Percentiles rank a stretch among this genome's conserved stretches.
Evolutionary conservation across 1,140 invertebrate species (phyloP).

Genomic region (Cryptotermes secundus): DNA sequence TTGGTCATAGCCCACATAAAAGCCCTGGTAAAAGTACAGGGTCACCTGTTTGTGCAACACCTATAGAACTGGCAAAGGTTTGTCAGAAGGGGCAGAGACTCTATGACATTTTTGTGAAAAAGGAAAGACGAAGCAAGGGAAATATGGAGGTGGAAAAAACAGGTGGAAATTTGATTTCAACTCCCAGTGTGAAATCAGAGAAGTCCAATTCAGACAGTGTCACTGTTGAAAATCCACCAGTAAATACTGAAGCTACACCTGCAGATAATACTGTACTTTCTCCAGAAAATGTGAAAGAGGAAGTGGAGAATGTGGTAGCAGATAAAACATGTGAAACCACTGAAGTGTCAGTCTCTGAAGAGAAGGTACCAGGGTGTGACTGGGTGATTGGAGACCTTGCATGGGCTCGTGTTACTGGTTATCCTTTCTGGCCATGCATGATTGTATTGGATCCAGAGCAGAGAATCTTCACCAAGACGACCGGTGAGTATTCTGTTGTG

Average conservation of each 20-base stretch:
- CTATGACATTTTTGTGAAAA: background rate
- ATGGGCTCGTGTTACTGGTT: constrained; percentile 34
- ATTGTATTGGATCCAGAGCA: constrained; percentile 25
- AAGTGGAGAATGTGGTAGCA: background rate
- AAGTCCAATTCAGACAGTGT: background rate
- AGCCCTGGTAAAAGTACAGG: background rate
- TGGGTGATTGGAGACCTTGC: constrained; percentile 35
- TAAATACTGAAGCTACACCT: background rate
- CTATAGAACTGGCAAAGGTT: background rate
- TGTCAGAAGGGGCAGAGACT: background rate
- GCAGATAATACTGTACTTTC: background rate
- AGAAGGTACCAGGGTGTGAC: background rate
- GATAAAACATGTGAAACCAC: background rate
- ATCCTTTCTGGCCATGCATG: constrained; percentile 37
- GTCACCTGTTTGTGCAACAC: background rate
- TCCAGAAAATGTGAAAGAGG: background rate
- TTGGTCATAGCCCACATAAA: constrained; percentile 30
- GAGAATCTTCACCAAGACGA: constrained; percentile 25
- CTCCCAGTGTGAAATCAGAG: background rate
- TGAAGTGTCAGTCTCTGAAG: background rate
- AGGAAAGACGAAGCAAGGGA: constrained; percentile 12
- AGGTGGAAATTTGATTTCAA: background rate
- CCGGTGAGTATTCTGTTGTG: constrained; percentile 19
- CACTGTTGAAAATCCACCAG: background rate
- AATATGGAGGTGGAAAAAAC: background rate